These are phyloP conservation scores for Beris morrisii DNA, from an alignment of 2,888 invertebrate species.

Conservation along the genomic window DNA sequence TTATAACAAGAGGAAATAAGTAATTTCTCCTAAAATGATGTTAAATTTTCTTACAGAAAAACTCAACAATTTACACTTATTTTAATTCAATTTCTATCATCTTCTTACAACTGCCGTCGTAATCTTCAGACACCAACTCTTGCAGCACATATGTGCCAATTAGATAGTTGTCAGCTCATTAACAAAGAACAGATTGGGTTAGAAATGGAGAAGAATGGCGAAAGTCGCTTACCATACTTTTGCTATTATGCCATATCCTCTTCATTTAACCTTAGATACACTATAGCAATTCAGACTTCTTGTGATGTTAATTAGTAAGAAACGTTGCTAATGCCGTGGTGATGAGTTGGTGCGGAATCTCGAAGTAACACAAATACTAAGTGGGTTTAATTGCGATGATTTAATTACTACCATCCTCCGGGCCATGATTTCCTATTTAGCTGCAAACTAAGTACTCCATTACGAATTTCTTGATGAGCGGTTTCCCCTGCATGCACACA, in stretches of 20 bases:
- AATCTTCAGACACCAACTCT: too few species aligned
- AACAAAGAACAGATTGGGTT: constrained; percentile 17
- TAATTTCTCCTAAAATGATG: too few species aligned
- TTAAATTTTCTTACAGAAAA: too few species aligned
- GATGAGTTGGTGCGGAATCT: background rate
- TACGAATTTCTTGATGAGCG: constrained; percentile 8
- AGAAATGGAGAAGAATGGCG: background rate
- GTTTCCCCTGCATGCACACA: constrained; percentile 1
- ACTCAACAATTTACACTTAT: too few species aligned
- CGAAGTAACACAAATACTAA: constrained; percentile 13
- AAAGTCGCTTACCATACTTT: background rate
- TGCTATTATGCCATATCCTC: too few species aligned
- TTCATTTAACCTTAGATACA: too few species aligned
- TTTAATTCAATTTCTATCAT: too few species aligned
- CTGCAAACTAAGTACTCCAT: constrained; percentile 3
- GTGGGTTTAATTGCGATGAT: constrained; percentile 21
- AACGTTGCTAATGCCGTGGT: background rate
- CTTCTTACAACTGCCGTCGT: too few species aligned
- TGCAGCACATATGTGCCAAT: background rate
- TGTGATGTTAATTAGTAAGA: constrained; percentile 22
- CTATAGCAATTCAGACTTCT: background rate
- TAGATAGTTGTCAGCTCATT: constrained; percentile 24
- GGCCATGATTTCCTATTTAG: constrained; percentile 17
- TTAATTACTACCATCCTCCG: constrained; percentile 20
- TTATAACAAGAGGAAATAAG: too few species aligned